Base-by-base conservation (phyloP, 2,797 vertebrate genomes). In the Sebastiscus tertius region DNA sequence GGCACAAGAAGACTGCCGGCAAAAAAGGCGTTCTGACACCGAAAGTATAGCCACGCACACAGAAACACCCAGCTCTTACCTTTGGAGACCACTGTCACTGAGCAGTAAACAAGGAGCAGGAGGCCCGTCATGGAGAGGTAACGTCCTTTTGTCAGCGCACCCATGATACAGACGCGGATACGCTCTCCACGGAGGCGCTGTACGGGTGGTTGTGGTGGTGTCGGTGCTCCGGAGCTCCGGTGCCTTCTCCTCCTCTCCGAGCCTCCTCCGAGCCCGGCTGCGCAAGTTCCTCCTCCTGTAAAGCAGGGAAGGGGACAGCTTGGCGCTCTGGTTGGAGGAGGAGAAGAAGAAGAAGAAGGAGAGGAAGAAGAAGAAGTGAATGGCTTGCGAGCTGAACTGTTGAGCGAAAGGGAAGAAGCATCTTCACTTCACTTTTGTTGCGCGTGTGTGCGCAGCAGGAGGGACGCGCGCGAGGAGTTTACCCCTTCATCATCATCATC, bases 361-460 rank as follows among this genome's bases (percentile, higher is more conserved):
- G 16, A 31, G 63, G 54, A 27, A 54, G 39, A 34, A n/a, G 65
- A 26, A 77, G 72, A 39, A 78, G 34, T 73, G 82, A 63, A 49
- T 11, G 79, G 72, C 39, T 82, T 0, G 12, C 55, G 84, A 66
- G 74, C 63, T 88, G 83, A 56, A 78, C 83, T 82, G 83, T 55
- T 7, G 84, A 3, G 55, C 49, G 70, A 64, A n/a, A 71, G 72
- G 33, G 65, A 81, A 88, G 82, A 72, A 71, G 92, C 93, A 93
- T 94, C 92, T 92, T 92, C 90, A 79, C 89, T 83, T 87, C 87
- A 92, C 89, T 93, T 88, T 77, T 22, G 52, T 87, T 6, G 87
- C 60, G 87, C 67, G 80, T 55, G 85, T 84, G 89, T 88, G 89
- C 78, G 89, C 88, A 72, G 79, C 77, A 22, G 69, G 85, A 34